phyloP scores from a whole-genome alignment of 2,797 vertebrate genomes.

The Natrix natrix region DNA sequence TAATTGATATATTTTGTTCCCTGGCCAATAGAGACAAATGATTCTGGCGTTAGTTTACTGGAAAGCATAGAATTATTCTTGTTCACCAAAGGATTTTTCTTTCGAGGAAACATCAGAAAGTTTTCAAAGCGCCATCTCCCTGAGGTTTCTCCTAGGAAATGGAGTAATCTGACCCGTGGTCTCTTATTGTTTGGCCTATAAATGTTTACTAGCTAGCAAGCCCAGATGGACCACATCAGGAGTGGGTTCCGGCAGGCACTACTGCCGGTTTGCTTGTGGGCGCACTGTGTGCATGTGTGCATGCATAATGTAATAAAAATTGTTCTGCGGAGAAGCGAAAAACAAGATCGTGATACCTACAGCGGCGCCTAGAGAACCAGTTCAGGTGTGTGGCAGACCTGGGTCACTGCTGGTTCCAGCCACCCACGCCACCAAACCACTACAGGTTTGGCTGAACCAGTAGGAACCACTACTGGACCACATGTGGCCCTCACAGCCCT shows the following conservation, averaged over 20 bases:
- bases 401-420: no score
- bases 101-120: not conserved
- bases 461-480: not conserved
- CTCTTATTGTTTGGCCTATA: not conserved
- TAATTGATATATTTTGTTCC: slow-evolving; percentile 28
- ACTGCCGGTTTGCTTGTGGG: no score
- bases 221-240: not conserved
- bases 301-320: no score
- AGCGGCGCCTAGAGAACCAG: no score
- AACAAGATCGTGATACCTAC: no score
- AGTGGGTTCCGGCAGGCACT: no score
- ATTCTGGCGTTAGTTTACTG: not conserved
- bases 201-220: not conserved
- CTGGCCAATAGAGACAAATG: not conserved
- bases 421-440: no score
- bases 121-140: not conserved
- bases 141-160: not conserved
- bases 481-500: not conserved
- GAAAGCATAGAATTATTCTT: not conserved
- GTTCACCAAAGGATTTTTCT: not conserved
- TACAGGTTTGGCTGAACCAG: no score
- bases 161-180: not conserved
- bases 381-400: no score
- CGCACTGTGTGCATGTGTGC: no score
- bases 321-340: no score